These are phyloP conservation scores for Delia radicum DNA, from an alignment of 1,140 invertebrate genomes.

Conservation along the genomic window DNA sequence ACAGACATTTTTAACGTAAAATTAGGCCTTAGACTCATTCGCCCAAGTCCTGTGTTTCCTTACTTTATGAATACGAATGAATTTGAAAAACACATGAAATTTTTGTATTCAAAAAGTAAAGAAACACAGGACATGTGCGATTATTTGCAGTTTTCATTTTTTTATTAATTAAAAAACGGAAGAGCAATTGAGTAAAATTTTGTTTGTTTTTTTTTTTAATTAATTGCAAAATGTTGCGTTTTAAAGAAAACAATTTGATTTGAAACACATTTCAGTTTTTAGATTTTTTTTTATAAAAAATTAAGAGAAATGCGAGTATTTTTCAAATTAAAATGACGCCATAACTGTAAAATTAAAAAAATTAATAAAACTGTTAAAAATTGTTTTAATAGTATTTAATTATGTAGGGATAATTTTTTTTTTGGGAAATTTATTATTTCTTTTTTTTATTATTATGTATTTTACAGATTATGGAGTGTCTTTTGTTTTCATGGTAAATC, in stretches of 20 bases:
- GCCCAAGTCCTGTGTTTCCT: too few species aligned
- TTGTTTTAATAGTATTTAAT: neutral
- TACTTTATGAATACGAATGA: too few species aligned
- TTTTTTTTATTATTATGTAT: neutral
- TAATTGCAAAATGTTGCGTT: neutral
- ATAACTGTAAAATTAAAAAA: neutral
- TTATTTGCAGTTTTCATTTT: too few species aligned
- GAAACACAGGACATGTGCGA: too few species aligned
- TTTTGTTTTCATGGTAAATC: neutral
- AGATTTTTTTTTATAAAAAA: neutral
- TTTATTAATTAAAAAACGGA: too few species aligned
- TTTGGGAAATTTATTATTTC: neutral
- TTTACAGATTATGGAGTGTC: conserved; percentile 4
- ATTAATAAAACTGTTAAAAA: neutral
- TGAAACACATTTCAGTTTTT: neutral
- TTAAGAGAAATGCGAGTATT: neutral
- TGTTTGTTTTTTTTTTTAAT: neutral
- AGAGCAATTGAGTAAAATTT: neutral
- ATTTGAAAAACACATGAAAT: too few species aligned
- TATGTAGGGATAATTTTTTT: neutral
- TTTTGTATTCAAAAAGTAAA: too few species aligned
- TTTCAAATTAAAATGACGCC: neutral
- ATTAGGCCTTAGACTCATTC: neutral
- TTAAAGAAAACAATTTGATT: neutral
- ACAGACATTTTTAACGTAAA: neutral